Conservation (phyloP, 2,888 invertebrate genomes). For the Alloscopus bannaensis region DNA sequence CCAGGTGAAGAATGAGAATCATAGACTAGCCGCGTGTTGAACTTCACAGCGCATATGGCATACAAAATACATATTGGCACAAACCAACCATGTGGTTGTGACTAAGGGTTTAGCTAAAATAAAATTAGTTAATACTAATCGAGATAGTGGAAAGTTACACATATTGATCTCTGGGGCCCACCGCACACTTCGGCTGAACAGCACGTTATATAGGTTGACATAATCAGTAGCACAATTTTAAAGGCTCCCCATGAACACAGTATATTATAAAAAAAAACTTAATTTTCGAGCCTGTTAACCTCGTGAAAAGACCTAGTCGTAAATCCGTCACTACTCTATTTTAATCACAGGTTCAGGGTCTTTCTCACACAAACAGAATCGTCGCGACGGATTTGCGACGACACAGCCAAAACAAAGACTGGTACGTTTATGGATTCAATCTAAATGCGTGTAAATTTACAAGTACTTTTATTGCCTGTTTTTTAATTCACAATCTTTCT, state of each 20-base stretch:
- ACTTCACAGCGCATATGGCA: not conserved
- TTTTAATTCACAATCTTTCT: conserved; percentile 10
- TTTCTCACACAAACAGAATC: conserved; percentile 72
- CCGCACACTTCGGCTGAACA: conserved; percentile 1
- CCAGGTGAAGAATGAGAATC: conserved; percentile 65
- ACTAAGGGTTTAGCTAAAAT: not conserved
- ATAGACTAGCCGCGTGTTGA: not conserved
- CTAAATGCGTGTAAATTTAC: conserved; percentile 24
- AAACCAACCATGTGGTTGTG: not conserved
- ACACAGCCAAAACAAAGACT: conserved; percentile 73
- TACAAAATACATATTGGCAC: not conserved
- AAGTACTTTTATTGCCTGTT: conserved; percentile 26
- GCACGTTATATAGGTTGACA: too few relatives aligned
- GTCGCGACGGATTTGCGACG: conserved; percentile 73
- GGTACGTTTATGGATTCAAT: conserved; percentile 69
- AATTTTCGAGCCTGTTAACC: too few relatives aligned
- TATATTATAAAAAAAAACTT: not conserved
- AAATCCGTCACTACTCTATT: conserved; percentile 70
- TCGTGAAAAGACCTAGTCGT: too few relatives aligned
- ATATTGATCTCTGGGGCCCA: conserved; percentile 21
- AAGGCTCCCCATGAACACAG: not conserved
- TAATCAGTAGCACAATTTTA: conserved; percentile 9
- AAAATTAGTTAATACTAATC: not conserved
- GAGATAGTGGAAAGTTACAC: not conserved
- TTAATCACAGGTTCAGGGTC: conserved; percentile 73